Base-by-base conservation (phyloP, 2,888 invertebrate species). In the Yponomeuta plumbellus region DNA sequence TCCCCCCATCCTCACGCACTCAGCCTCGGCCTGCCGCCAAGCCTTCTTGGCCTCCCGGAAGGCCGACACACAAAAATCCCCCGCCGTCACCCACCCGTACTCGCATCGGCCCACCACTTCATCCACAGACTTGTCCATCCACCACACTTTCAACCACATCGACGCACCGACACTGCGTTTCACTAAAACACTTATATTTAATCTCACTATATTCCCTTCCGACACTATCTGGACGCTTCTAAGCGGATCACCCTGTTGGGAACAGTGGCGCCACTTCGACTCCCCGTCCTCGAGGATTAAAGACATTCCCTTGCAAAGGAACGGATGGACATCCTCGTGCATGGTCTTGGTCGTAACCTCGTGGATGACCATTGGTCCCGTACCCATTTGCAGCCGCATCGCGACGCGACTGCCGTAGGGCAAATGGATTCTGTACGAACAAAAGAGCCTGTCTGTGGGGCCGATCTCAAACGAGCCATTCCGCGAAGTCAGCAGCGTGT, bases 331-430 rank as follows among this genome's bases (percentile, higher is more conserved):
- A 58, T 90, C 88, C 69, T 90, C 86, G 17, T 84, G 83, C 56
- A 86, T 84, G 26, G 85, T 82, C 70, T 84, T 86, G 0, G 84
- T 81, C 34, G 80, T 69, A 26, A 85, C 86, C 17, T 85, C 81
- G 61, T 83, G 82, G 70, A 80, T 84, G 39, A 76, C 72, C 75
- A 83, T 83, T 68, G 86, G 80, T 62, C 86, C 90, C 20, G 89
- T 85, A 68, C 93, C 93, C 89, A 93, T 92, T 80, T 92, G 91
- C 20, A 94, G 81, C n/a, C 91, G 89, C 68, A 94, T 73, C n/a
- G 93, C 93, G 11, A 95, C 93, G 69, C 93, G 86, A 80, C 94
- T 94, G 2, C 95, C 95, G 75, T 94, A 95, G 2, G 95, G 95
- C 73, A 95, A 80, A 76, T 94, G 94, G 66, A 95, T 94, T 72